A percentile compares a stretch with the other conserved stretches of the same genome.
Conservation (phyloP, 2,888 invertebrate species). For the Uropetala carovei region DNA sequence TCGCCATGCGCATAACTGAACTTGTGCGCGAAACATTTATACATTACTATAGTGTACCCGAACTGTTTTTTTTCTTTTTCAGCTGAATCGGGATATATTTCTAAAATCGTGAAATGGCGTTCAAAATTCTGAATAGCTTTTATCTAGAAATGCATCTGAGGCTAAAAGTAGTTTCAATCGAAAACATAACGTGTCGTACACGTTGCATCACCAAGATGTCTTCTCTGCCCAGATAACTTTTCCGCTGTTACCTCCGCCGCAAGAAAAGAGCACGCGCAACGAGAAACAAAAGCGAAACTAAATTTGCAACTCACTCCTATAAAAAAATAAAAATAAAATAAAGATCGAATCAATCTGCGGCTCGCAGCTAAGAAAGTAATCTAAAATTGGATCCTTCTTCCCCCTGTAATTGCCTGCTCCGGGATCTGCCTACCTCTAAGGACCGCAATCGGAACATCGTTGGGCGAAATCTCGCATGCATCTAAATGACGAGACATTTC, state of each 20-base stretch:
- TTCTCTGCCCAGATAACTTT: too few relatives aligned
- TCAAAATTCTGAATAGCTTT: too few relatives aligned
- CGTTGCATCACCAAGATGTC: too few relatives aligned
- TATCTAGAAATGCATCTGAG: too few relatives aligned
- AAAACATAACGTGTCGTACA: too few relatives aligned
- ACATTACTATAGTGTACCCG: too few relatives aligned
- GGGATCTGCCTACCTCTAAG: background rate
- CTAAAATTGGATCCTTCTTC: constrained; percentile 25
- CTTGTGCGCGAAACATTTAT: too few relatives aligned
- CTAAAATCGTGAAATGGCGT: too few relatives aligned
- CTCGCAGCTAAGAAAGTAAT: background rate
- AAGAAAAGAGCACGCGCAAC: background rate
- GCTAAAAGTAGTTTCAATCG: too few relatives aligned
- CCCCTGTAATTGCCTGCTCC: background rate
- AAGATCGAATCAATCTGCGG: constrained; percentile 14
- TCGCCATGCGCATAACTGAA: too few relatives aligned
- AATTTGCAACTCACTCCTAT: constrained; percentile 5
- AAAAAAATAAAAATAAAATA: background rate
- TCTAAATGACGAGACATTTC: constrained; percentile 26
- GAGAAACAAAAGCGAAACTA: background rate
- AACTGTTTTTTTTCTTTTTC: too few relatives aligned
- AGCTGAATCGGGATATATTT: too few relatives aligned
- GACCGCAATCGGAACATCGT: background rate
- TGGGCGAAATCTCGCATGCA: background rate
- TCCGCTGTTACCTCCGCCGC: background rate